Base-by-base conservation (phyloP, 53 echinoderm and acorn worm genomes). In the Holothuria scabra region DNA sequence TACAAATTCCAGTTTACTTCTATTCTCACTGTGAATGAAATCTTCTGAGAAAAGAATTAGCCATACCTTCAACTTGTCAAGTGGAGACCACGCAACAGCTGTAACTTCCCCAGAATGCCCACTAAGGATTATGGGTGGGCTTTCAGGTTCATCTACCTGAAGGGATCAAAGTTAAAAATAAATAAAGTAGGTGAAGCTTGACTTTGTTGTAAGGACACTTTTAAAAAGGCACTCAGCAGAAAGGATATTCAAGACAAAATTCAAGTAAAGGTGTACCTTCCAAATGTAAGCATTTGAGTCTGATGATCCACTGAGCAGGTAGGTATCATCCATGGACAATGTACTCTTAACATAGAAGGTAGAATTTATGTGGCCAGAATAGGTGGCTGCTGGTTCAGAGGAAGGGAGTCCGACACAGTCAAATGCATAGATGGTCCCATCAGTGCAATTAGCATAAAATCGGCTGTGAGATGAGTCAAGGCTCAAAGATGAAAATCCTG, bases 361-460 rank as follows among this genome's bases (percentile, higher is more conserved):
- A 4, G 92, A 90, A 83, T 97, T 97, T 28, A 74, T 79, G 59
- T 94, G 94, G 46, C 99, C 99, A 26, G 59, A 82, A 71, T 99
- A 99, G 1, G 37, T 82, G 48, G 84, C 82, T 2, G 89, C 80
- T 6, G 99, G 99, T 59, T 90, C 59, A 11, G 70, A 24, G 25
- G 59, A 75, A 5, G 85, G 85, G 0, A 76, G 56, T 25, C 94
- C 93, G 0, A 89, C 62, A 12, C 91, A 90, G 69, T 93, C 88
- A 67, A 93, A 94, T 34, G 91, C 89, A 85, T 99, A 94, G 67
- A 99, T 87, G 60, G 89, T 83, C 46, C 94, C 87, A 85, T 99
- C 99, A 0, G 94, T 99, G 78, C 99, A 94, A 65, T 89, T 99
- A 9, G 94, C 99, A 86, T 86, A 99, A n/a, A 99, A 85, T 26